These are phyloP conservation scores for Mallotus villosus DNA, from an alignment of 2,797 vertebrate genomes.

Conservation along the genomic window DNA sequence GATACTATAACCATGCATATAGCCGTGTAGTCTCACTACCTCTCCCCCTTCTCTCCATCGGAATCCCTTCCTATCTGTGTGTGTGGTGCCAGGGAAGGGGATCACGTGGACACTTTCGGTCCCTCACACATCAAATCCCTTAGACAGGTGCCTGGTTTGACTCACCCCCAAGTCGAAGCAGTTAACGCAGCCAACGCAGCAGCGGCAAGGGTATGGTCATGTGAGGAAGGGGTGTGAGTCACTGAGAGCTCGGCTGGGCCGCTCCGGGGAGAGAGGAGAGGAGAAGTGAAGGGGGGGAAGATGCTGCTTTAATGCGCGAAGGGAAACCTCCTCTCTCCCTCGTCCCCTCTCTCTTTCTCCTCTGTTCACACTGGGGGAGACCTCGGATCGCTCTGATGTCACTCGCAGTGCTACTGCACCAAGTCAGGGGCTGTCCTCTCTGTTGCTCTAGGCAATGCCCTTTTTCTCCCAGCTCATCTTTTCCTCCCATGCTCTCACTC, in stretches of 20 bases:
- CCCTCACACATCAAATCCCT: slow-evolving; percentile 12
- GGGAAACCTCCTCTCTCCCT: neutral
- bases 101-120: slow-evolving; percentile 14
- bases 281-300: neutral
- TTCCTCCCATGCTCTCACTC: neutral
- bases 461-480: neutral
- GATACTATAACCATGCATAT: too few species aligned
- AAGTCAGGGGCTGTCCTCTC: neutral
- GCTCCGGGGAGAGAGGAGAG: neutral
- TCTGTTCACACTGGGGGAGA: neutral
- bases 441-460: neutral
- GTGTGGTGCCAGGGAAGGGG: slow-evolving; percentile 12
- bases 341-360: neutral
- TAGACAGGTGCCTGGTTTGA: slow-evolving; percentile 8
- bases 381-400: too few species aligned
- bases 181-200: slow-evolving; percentile 1
- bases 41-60: neutral
- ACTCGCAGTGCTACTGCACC: neutral
- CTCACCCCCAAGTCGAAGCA: slow-evolving; percentile 1
- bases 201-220: slow-evolving; percentile 10
- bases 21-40: too few species aligned
- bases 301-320: neutral
- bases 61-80: neutral
- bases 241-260: neutral
- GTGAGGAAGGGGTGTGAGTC: slow-evolving; percentile 23